These are phyloP conservation scores for Phengaris arion DNA, from an alignment of 2,888 invertebrate species.

Conservation along the genomic window DNA sequence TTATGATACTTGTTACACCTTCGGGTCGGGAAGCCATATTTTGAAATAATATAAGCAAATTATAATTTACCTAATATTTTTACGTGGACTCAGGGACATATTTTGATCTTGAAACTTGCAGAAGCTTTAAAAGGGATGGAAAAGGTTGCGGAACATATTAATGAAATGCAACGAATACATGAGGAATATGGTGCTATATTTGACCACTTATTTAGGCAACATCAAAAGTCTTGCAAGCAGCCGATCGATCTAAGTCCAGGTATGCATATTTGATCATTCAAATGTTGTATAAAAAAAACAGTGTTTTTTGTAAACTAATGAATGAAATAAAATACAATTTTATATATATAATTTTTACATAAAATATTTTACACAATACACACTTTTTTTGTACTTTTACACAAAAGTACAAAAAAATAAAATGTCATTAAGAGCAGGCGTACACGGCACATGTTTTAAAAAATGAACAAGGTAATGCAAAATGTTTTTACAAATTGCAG, in stretches of 20 bases:
- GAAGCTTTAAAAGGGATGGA: constrained; percentile 99
- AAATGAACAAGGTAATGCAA: background rate
- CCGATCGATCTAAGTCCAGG: constrained; percentile 96
- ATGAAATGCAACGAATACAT: constrained; percentile 99
- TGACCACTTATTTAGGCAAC: constrained; percentile 97
- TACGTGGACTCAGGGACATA: background rate
- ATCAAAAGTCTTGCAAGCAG: constrained; percentile 96
- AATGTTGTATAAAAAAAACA: background rate
- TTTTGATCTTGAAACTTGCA: constrained; percentile 54
- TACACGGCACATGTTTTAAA: constrained; percentile 1
- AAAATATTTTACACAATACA: too few relatives aligned
- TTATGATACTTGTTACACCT: background rate
- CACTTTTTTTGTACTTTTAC: too few relatives aligned
- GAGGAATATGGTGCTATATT: constrained; percentile 99
- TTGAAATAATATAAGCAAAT: background rate
- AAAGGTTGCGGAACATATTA: constrained; percentile 99
- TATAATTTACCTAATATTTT: background rate
- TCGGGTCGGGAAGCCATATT: background rate
- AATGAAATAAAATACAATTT: too few relatives aligned
- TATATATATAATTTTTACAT: too few relatives aligned
- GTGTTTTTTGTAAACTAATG: too few relatives aligned
- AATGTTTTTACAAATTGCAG: constrained; percentile 64
- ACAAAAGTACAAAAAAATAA: too few relatives aligned
- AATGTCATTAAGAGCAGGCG: background rate
- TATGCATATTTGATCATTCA: constrained; percentile 42